Evolutionary conservation across 2,888 invertebrate genomes (phyloP), one percentile per base, ranked within the genome.

Genomic region (Ramazzottius varieornatus): DNA sequence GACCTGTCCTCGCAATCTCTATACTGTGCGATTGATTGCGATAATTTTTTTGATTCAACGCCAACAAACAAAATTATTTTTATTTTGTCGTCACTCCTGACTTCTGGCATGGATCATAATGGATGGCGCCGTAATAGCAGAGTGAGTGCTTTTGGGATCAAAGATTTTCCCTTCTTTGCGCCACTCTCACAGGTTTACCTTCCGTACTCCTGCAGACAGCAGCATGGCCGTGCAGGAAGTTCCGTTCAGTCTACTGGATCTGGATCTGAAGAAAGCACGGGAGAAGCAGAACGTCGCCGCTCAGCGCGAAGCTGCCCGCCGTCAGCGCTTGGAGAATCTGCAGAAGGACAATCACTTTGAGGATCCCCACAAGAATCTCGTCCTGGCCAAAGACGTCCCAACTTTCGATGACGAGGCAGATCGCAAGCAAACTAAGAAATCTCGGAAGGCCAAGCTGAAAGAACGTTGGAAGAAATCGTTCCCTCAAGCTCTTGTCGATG

Each of bases 301-400:
- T 16, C 54, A 24, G 4, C 54, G 54, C 4, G 29, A 8, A 4
- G 20, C 8, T 24, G 20, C 29, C 20, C 20, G 29, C 16, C 54
- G 54, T n/a, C 54, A 54, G 54, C 54, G 54, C 13, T 24, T 54
- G 54, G 54, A 54, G 54, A 24, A 4, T 8, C 29, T 54, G 4
- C 54, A 54, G 54, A 8, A 54, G 54, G 54, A 54, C 54, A 54
- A 54, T 29, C 54, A 54, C 29, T 54, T 54, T 29, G 54, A 54
- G 54, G 54, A 54, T 54, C 54, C 54, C 54, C 54, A 54, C 29
- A 54, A 54, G 54, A 54, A 54, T 29, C 54, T 54, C n/a, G 29
- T 54, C 29, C 8, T 54, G 54, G 54, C 54, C 29, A 54, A 54
- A 24, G 24, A 54, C 29, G 24, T 54, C 29, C 54, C 54, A 4